phyloP scores from a whole-genome alignment of 2,113 vertebrate species.

The Connochaetes taurinus region DNA sequence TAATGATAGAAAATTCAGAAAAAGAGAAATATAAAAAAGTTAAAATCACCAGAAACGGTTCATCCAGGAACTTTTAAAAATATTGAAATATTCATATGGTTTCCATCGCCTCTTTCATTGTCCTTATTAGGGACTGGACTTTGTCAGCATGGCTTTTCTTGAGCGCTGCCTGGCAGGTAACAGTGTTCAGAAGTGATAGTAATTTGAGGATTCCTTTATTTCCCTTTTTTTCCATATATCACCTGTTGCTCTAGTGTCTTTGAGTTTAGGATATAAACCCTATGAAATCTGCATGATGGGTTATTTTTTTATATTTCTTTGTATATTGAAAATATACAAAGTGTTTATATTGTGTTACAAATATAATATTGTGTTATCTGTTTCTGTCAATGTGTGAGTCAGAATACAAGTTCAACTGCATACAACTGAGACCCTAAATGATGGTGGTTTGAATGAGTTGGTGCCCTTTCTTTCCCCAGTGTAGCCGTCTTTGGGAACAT shows the following conservation, averaged over 20 bases:
- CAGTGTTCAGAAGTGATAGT: not conserved
- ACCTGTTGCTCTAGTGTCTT: not conserved
- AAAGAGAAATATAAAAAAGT: not conserved
- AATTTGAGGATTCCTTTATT: not conserved
- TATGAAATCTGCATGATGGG: not conserved
- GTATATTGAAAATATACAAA: not conserved
- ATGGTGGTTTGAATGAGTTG: not conserved
- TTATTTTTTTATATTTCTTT: not conserved
- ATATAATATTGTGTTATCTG: not conserved
- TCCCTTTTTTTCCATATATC: not conserved
- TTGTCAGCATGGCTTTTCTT: not conserved
- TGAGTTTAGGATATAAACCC: not conserved
- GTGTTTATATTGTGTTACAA: not conserved
- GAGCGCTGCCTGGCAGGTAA: not conserved
- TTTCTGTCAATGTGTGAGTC: not conserved
- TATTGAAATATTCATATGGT: not conserved
- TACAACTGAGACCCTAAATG: not conserved
- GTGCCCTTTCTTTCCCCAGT: not conserved
- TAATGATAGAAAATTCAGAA: slow-evolving; percentile 5
- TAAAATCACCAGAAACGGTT: not conserved
- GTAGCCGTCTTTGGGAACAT: not conserved
- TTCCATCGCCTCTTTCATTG: not conserved
- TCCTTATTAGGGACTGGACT: not conserved
- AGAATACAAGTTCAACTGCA: not conserved
- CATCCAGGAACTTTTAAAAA: not conserved